These are phyloP conservation scores for Chionomys nivalis DNA, from an alignment of 2,113 vertebrate species.

Conservation along the genomic window DNA sequence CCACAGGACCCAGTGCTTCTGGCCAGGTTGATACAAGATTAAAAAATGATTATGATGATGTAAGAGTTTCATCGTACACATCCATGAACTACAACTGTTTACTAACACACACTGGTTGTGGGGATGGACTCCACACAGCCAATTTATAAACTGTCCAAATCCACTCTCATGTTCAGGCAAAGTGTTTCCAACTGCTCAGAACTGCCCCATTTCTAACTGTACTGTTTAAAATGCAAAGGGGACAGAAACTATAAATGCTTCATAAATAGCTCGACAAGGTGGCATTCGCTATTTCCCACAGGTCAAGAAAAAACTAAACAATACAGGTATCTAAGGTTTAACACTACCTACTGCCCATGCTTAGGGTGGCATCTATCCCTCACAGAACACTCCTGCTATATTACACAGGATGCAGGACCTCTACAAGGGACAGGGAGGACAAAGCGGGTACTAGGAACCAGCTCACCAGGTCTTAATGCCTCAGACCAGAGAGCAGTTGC, in stretches of 20 bases:
- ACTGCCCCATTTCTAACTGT: background rate
- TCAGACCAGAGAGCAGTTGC: background rate
- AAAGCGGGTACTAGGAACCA: background rate
- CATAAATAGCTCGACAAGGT: background rate
- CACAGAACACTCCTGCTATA: background rate
- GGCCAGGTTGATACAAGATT: constrained; percentile 69
- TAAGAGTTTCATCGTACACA: constrained; percentile 80
- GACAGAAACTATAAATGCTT: background rate
- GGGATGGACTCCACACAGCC: background rate
- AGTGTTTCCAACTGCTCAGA: background rate
- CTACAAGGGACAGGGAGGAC: background rate
- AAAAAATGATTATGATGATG: constrained; percentile 73
- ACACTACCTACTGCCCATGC: background rate
- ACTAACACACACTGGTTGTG: constrained; percentile 28
- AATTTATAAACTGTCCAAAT: background rate
- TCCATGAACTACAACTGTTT: constrained; percentile 68
- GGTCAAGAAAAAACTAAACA: background rate
- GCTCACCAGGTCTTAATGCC: background rate
- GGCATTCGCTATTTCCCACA: background rate
- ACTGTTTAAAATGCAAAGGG: constrained; percentile 31
- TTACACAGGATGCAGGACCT: background rate
- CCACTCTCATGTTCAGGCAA: background rate
- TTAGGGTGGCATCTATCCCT: background rate
- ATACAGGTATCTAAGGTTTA: background rate
- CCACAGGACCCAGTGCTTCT: constrained; percentile 76